Percentiles rank a stretch among this genome's conserved stretches.
Conservation (phyloP, 2,888 invertebrate genomes). For the Sicus ferrugineus region DNA sequence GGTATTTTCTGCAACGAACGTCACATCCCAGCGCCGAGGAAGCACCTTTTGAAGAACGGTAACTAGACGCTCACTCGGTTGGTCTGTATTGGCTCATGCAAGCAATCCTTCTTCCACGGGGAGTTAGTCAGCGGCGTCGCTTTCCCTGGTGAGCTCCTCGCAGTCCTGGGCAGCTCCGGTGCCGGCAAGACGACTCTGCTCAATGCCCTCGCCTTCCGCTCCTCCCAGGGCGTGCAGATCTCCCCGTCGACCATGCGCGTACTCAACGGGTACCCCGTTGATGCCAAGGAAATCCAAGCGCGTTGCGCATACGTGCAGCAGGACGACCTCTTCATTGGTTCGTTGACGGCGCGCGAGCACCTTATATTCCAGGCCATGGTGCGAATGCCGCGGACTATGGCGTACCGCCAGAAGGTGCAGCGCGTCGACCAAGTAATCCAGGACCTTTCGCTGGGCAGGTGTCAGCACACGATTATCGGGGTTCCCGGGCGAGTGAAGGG, state of each 20-base stretch:
- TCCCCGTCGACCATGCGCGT: constrained; percentile 67
- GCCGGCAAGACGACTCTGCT: constrained; percentile 95
- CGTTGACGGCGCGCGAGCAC: constrained; percentile 88
- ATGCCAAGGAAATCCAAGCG: constrained; percentile 75
- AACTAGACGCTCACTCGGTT: constrained; percentile 38
- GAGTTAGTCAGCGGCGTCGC: constrained; percentile 86
- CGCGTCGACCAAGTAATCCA: constrained; percentile 87
- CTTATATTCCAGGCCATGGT: constrained; percentile 88
- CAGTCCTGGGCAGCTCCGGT: constrained; percentile 89
- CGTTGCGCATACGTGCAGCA: constrained; percentile 93
- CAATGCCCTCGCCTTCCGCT: constrained; percentile 86
- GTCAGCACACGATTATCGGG: constrained; percentile 90
- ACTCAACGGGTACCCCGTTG: constrained; percentile 80
- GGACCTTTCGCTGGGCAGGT: constrained; percentile 87
- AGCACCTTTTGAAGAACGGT: constrained; percentile 81
- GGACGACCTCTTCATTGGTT: constrained; percentile 91
- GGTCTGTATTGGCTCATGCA: background rate
- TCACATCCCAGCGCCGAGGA: constrained; percentile 66
- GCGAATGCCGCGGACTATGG: constrained; percentile 82
- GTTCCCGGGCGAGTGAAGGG: constrained; percentile 87
- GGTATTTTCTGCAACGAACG: constrained; percentile 59
- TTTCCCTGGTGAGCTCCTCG: constrained; percentile 84
- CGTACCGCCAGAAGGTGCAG: constrained; percentile 76
- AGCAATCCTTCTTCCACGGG: background rate
- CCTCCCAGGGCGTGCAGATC: constrained; percentile 74